Evolutionary conservation across 2,888 invertebrate genomes (phyloP), one percentile per base, ranked within the genome.

Genomic region (Platynereis dumerilii): DNA sequence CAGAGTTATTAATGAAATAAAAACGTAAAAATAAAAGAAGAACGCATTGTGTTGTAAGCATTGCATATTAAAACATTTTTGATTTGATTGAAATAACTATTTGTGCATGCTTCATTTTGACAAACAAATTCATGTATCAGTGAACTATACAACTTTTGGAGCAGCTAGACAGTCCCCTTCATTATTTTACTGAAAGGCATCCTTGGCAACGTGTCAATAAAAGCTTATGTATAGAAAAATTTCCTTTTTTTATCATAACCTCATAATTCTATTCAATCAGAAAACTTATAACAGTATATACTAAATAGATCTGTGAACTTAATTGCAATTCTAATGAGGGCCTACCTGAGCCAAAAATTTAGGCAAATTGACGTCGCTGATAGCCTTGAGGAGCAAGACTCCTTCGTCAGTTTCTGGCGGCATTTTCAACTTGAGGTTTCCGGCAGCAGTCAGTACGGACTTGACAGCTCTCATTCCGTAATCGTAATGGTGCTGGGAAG

Each of bases 381-480:
- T 83, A 69, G 85, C 84, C 66, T 84, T 84, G 42, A 85, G 78
- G 2, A 85, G 78, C 26, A 85, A 73, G 0, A 84, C 83, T 27
- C 82, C 74, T 68, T 84, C 84, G 55, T 82, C 78, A 58, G 80
- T 73, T 10, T 80, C 76, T 3, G 76, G 80, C 3, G 76, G 80
- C 68, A 78, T 79, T 71, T 85, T 85, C 29, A 84, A 78, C 67
- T 84, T 84, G 20, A 85, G 78, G 72, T 84, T 84, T 17, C 85
- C 85, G 7, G 85, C 84, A 5, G 85, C 85, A 0, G 84, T 84
- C 54, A 84, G 74, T 53, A 84, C 84, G 54, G 83, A 84, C 74
- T 84, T 84, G 28, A 84, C 84, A 17, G 85, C 85, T 64, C 85
- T 74, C 85, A 85, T 85, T 61, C 93, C 85, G 60, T 85, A 84